Percentiles rank a stretch among this genome's conserved stretches.
phyloP scores from a whole-genome alignment of 1,140 invertebrate genomes.

The Drosophila funebris region DNA sequence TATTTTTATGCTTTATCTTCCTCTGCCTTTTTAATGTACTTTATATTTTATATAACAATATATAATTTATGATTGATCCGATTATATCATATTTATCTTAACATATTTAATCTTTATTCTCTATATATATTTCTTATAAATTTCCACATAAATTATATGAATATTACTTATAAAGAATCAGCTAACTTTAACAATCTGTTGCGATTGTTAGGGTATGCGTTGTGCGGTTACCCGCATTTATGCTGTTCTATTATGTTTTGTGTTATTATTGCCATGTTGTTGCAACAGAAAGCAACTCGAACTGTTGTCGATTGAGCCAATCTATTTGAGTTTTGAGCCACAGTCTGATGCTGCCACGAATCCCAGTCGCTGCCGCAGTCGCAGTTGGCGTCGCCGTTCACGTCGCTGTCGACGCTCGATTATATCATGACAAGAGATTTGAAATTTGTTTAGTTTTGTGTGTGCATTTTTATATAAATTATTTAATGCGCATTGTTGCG shows the following conservation, averaged over 20 bases:
- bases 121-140: too few species aligned
- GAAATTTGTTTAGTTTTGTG: conserved; percentile 69
- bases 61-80: too few species aligned
- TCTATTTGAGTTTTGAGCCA: conserved; percentile 21
- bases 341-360: not conserved
- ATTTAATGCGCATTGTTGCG: conserved; percentile 75
- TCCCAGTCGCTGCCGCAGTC: conserved; percentile 4
- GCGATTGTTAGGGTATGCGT: not conserved
- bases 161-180: too few species aligned
- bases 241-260: not conserved
- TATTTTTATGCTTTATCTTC: too few species aligned
- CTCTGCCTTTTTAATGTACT: too few species aligned
- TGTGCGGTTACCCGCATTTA: not conserved
- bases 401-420: conserved; percentile 32
- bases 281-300: conserved; percentile 52
- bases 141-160: too few species aligned
- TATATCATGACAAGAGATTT: conserved; percentile 75
- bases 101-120: too few species aligned
- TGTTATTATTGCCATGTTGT: conserved; percentile 33
- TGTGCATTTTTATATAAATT: conserved; percentile 79
- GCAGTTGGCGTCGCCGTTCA: conserved; percentile 29
- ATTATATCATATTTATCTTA: too few species aligned
- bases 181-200: too few species aligned
- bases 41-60: too few species aligned
- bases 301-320: conserved; percentile 51